Base-by-base conservation (phyloP, 2,888 invertebrate species). In the Atrina japonica region DNA sequence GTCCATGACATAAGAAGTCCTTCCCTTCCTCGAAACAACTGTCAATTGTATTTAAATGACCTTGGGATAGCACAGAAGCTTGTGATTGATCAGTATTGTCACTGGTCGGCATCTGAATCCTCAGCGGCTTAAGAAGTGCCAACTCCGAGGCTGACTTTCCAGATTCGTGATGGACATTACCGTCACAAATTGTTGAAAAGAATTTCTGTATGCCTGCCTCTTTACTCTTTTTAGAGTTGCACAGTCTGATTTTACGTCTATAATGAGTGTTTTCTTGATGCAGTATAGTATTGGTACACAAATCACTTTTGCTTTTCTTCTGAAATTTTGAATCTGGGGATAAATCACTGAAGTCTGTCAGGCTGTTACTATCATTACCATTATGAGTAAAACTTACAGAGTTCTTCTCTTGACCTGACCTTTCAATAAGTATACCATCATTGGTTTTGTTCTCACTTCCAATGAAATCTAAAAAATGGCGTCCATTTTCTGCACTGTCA, bases 21-120 rank as follows among this genome's bases (percentile, higher is more conserved):
- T 41, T 29, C 18, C 75, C 77, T 18, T 78, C 75, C 52, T 80
- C 80, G 23, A 63, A 71, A 41, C 74, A 75, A 27, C 72, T 71
- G 16, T 74, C 69, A 29, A 82, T 66, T 1, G 75, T 73, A 45
- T 77, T 73, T 2, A 73, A 61, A 53, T 77, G 75, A 50, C 67
- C 45, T 18, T 69, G 61, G 5, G 75, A 68, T 41, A 78, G 27
- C 3, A 27, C 40, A 2, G 27, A 11, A 27, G 41, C 35, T 11
- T 52, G 18, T 2, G 53, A 40, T 23, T 9, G 25, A 14, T 64
- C 53, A 14, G 41, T 18, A 29, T 40, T 27, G 16, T 53, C 52
- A 9, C 30, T 18, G 9, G 21, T 14, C n/a, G 52, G 52, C 21
- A 64, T 41, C 25, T 52, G 25, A 7, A 53, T 43, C 23, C 52